A percentile compares a stretch with the other conserved stretches of the same genome.
Evolutionary conservation across 2,797 vertebrate species (phyloP).

Genomic region (Tachyglossus aculeatus): DNA sequence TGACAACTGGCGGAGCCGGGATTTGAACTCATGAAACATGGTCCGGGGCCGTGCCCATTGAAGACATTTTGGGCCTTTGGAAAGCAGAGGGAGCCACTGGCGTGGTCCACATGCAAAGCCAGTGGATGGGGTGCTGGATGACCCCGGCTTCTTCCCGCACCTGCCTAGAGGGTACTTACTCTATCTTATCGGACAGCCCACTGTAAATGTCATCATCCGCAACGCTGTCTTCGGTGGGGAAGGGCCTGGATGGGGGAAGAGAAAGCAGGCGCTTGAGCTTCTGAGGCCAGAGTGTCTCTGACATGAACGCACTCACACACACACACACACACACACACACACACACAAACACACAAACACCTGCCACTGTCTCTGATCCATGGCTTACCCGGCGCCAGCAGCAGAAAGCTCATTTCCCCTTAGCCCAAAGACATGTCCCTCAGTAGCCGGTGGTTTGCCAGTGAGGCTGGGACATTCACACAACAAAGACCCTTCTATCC

Average conservation of each 20-base stretch:
- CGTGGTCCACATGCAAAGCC: too few species aligned
- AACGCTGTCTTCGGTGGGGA: conserved; percentile 81
- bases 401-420: background rate
- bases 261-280: background rate
- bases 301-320: background rate
- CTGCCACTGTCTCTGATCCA: background rate
- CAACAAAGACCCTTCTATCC: too few species aligned
- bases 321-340: background rate
- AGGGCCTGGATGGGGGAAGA: conserved; percentile 75
- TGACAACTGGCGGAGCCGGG: too few species aligned
- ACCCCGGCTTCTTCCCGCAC: background rate
- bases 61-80: too few species aligned
- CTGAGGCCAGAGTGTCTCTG: background rate
- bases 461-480: too few species aligned
- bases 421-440: background rate
- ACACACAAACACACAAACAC: background rate
- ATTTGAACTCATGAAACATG: too few species aligned
- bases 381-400: background rate
- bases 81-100: too few species aligned
- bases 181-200: conserved; percentile 90
- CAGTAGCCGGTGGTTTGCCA: too few species aligned
- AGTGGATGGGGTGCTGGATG: too few species aligned
- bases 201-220: conserved; percentile 90
- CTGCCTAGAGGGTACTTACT: conserved; percentile 76
- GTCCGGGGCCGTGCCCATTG: too few species aligned